Evolutionary conservation across 1,140 invertebrate species (phyloP).

Genomic region (Apolygus lucorum): DNA sequence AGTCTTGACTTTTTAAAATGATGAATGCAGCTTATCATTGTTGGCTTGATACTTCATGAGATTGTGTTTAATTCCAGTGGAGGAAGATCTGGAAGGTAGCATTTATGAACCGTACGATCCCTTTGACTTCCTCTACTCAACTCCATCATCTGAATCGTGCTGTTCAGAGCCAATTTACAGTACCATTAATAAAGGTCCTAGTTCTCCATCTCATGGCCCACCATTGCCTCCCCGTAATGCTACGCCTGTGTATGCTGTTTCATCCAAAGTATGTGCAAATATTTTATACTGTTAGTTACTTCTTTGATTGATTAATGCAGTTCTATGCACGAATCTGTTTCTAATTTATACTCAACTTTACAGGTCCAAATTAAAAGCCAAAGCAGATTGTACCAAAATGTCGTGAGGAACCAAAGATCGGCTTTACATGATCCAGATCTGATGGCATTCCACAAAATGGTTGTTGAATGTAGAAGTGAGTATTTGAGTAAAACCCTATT

Average conservation of each 20-base stretch:
- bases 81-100: conserved; percentile 51
- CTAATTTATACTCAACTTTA: too few relatives aligned
- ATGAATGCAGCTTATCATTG: too few relatives aligned
- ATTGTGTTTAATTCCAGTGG: conserved; percentile 28
- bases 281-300: background rate
- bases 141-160: conserved; percentile 47
- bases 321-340: background rate
- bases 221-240: conserved; percentile 43
- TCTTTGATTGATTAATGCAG: background rate
- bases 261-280: conserved; percentile 6
- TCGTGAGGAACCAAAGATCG: conserved; percentile 51
- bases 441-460: conserved; percentile 68
- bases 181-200: conserved; percentile 49
- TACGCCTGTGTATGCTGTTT: background rate
- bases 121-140: conserved; percentile 67
- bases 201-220: conserved; percentile 47
- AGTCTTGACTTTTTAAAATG: background rate
- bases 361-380: conserved; percentile 15
- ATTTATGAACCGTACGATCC: conserved; percentile 83
- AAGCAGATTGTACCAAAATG: conserved; percentile 59
- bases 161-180: conserved; percentile 69
- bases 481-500: too few relatives aligned
- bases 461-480: conserved; percentile 61
- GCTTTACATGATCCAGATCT: conserved; percentile 61
- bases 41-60: background rate